Percentiles rank a stretch among this genome's conserved stretches.
These are phyloP conservation scores for Rana temporaria DNA, from an alignment of 2,113 vertebrate species.

Conservation along the genomic window DNA sequence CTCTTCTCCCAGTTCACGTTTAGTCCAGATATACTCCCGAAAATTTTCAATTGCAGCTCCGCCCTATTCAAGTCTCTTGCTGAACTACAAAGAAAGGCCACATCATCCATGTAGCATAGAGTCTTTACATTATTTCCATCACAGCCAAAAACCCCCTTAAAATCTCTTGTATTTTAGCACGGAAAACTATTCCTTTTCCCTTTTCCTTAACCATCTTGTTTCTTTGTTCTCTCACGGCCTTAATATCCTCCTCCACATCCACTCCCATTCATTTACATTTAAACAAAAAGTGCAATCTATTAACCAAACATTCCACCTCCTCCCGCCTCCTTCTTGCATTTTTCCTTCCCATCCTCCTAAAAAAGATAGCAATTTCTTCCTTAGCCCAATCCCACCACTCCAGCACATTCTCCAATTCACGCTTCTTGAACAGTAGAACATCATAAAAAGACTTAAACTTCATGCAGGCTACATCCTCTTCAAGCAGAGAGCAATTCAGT, in stretches of 20 bases:
- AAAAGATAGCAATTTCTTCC: not conserved
- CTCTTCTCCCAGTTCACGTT: too few species aligned
- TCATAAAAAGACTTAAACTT: not conserved
- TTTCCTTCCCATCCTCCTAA: not conserved
- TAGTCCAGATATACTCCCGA: too few species aligned
- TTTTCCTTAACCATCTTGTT: too few species aligned
- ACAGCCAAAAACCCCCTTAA: not conserved
- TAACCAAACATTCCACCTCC: too few species aligned
- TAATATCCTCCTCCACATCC: not conserved
- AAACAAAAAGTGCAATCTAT: not conserved
- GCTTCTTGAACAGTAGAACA: not conserved
- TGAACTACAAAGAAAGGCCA: not conserved
- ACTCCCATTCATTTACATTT: not conserved
- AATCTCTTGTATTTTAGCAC: not conserved
- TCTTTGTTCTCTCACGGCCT: not conserved
- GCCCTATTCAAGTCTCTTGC: not conserved
- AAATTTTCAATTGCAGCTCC: not conserved
- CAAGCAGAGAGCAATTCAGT: not conserved
- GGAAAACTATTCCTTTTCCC: not conserved
- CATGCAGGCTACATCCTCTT: not conserved
- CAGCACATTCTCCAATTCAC: not conserved
- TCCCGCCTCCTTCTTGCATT: not conserved
- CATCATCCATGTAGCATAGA: not conserved
- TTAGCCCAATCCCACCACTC: not conserved
- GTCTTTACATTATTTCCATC: not conserved